These are phyloP conservation scores for Castor canadensis DNA, from an alignment of 2,113 vertebrate species.

Conservation along the genomic window DNA sequence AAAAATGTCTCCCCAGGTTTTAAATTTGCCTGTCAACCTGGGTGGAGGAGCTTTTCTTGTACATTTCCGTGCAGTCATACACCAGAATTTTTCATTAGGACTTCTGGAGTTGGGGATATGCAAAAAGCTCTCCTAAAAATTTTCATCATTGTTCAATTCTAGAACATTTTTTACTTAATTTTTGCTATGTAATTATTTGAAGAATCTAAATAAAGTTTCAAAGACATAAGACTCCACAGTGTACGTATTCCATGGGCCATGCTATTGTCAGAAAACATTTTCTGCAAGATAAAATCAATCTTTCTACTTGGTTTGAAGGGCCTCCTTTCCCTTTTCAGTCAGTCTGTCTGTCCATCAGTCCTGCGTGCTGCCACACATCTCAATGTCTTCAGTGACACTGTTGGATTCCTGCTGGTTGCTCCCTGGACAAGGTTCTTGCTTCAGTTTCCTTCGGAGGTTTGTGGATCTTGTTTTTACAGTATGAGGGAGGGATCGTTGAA, in stretches of 20 bases:
- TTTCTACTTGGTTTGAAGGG: background rate
- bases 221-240: background rate
- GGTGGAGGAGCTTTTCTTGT: background rate
- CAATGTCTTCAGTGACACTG: fast-evolving
- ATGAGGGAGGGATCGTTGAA: background rate
- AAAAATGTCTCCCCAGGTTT: background rate
- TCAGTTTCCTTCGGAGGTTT: background rate
- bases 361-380: fast-evolving
- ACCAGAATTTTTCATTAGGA: background rate
- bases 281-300: background rate
- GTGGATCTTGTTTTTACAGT: background rate
- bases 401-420: background rate
- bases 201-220: background rate
- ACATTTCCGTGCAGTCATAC: fast-evolving
- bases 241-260: background rate
- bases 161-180: background rate
- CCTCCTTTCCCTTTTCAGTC: fast-evolving
- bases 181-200: background rate
- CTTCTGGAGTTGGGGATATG: background rate
- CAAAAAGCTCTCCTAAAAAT: background rate
- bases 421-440: background rate
- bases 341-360: background rate
- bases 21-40: background rate
- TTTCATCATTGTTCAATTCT: background rate
- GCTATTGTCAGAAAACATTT: background rate